phyloP scores from a whole-genome alignment of 2,797 vertebrate genomes.

The Phataginus tetradactyla region DNA sequence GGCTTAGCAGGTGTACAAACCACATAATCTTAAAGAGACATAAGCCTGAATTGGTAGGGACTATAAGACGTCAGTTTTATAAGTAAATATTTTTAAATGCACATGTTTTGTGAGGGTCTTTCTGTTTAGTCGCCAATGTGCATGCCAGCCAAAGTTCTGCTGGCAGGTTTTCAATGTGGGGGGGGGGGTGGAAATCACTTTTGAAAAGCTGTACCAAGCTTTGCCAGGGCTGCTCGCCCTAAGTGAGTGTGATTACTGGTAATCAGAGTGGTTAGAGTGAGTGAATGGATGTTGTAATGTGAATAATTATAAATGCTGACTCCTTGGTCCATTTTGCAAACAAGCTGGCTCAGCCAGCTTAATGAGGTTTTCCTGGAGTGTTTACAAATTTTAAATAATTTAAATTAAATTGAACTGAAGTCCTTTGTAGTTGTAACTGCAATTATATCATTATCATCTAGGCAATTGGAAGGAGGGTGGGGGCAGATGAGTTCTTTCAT shows the following conservation, averaged over 20 bases:
- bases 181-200: neutral
- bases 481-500: slow-evolving; percentile 24
- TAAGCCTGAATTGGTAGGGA: neutral
- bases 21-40: neutral
- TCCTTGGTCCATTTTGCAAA: slow-evolving; percentile 78
- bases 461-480: slow-evolving; percentile 41
- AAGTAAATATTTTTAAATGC: neutral
- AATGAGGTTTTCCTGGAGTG: slow-evolving; percentile 83
- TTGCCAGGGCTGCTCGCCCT: slow-evolving; percentile 43
- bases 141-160: neutral
- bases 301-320: slow-evolving; percentile 76
- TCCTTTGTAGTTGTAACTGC: slow-evolving; percentile 79
- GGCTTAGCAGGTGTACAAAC: neutral
- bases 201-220: slow-evolving; percentile 53
- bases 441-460: slow-evolving; percentile 80
- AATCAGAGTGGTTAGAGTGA: slow-evolving; percentile 76
- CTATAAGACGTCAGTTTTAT: neutral
- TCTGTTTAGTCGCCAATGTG: neutral
- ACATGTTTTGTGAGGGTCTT: neutral
- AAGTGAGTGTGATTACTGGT: slow-evolving; percentile 79
- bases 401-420: slow-evolving; percentile 84
- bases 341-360: slow-evolving; percentile 78
- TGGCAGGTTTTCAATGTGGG: neutral
- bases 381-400: slow-evolving; percentile 86
- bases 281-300: slow-evolving; percentile 72